Base-by-base conservation (phyloP, 2,113 vertebrate species). In the Melanerpes formicivorus region DNA sequence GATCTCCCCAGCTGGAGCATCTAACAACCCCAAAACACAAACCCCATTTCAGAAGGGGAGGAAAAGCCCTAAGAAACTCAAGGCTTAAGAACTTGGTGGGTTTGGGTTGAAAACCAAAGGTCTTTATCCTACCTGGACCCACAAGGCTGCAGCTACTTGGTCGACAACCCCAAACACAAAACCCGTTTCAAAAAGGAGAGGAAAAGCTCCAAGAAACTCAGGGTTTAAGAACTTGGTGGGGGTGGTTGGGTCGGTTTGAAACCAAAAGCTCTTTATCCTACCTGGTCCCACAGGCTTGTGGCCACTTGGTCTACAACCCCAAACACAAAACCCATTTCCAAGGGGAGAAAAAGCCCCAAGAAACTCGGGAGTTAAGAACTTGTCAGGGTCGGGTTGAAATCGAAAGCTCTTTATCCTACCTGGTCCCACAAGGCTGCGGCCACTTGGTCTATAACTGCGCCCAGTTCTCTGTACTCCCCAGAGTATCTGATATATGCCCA, bases 401-500 rank as follows among this genome's bases (percentile, higher is more conserved):
- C 50, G 23, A 52, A 52, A 52, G 50, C 50, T 52, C 50, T 52
- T 52, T 52, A 48, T 18, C 17, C 46, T 97, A 99, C 99, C 99
- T 99, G 99, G 96, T 99, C 99, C 99, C 99, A 99, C 56, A 99
- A 97, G 2, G 99, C 99, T 25, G 99, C 99, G 4, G 99, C 99
- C 97, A 99, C 99, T 97, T 99, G 99, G 97, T 99, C 99, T 97
- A 99, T 99, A 87, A 99, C 99, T 6, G 99, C 99, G 1, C 99
- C 99, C 54, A 99, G 98, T 90, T 99, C 99, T 67, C 99, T 96
- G 97, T 99, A 99, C 87, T 99, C 99, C 93, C 99, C 99, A 30
- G 99, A 99, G 98, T 99, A 99, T 42, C 99, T 98, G 97, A 99
- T 99, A 94, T 99, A 99, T 9, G 99, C 99, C 99, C 99, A 99